Evolutionary conservation across 2,888 invertebrate genomes (phyloP), one percentile per base, ranked within the genome.

Genomic region (Augochlorella aurata): DNA sequence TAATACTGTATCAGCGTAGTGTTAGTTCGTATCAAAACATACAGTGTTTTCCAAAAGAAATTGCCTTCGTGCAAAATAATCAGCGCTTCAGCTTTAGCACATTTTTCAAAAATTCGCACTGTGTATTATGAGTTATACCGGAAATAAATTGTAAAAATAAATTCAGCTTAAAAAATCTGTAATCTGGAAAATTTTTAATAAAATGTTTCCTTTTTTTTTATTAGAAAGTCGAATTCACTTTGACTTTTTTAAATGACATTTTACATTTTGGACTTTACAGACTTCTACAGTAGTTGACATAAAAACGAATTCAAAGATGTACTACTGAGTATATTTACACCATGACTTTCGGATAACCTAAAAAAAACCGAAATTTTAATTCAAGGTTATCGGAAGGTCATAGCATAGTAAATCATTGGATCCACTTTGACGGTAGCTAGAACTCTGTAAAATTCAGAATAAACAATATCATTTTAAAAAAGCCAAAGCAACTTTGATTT

Each of bases 21-120:
- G 24, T 73, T 29, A 58, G 70, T 67, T 24, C 70, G 63, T 75
- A 65, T 73, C 72, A 69, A 54, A 66, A 79, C 44, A 75, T 74
- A 68, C 21, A 50, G 38, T 21, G 12, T 18, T n/a, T 21, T 16
- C 2, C 21, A 61, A 65, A 63, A 65, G 49, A 73, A 16, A 61
- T 24, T 63, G 7, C 8, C 3, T n/a, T 61, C 21, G 9, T 8
- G n/a, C 9, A 12, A 49, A 47, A 49, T n/a, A 49, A 18, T 24
- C 18, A n/a, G 29, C n/a, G 10, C 5, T 44, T 65, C 44, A n/a
- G 16, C 47, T 24, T 49, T 24, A 16, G 10, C 24, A 7, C 9
- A 24, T 49, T 49, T 29, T 29, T 8, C n/a, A 5, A 63, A 38
- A 16, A 14, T 38, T 44, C 29, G 0, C 14, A 14, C 29, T 29